A percentile compares a stretch with the other conserved stretches of the same genome.
phyloP scores from a whole-genome alignment of 2,113 vertebrate species.

The Macroglossus sobrinus region DNA sequence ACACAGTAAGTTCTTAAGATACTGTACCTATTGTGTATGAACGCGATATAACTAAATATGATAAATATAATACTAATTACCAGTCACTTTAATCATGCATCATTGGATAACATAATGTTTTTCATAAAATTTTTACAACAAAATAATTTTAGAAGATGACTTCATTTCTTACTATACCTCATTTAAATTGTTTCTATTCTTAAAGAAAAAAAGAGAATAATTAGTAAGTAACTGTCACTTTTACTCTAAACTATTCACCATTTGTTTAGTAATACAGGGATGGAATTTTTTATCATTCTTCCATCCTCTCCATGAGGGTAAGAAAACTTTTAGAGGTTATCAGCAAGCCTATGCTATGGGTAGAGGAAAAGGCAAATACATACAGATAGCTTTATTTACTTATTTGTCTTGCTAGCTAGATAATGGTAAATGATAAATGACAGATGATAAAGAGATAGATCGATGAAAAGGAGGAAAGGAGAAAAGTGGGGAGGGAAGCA shows the following conservation, averaged over 20 bases:
- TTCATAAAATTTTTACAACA: neutral
- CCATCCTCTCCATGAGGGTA: neutral
- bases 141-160: neutral
- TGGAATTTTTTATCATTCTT: neutral
- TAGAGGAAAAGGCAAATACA: neutral
- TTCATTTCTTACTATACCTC: neutral
- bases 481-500: neutral
- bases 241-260: neutral
- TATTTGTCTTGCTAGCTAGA: neutral
- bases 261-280: neutral
- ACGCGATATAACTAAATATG: neutral
- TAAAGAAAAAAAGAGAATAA: neutral
- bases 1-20: neutral
- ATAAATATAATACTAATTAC: neutral
- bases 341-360: neutral
- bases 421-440: neutral
- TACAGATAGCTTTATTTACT: neutral
- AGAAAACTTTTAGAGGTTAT: neutral
- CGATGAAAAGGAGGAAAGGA: too few species aligned
- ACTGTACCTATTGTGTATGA: neutral
- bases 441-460: neutral
- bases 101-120: neutral
- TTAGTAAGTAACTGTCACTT: neutral
- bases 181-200: neutral
- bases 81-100: neutral